Base-by-base conservation (phyloP, 1,140 invertebrate genomes). In the Paracyclopina nana region DNA sequence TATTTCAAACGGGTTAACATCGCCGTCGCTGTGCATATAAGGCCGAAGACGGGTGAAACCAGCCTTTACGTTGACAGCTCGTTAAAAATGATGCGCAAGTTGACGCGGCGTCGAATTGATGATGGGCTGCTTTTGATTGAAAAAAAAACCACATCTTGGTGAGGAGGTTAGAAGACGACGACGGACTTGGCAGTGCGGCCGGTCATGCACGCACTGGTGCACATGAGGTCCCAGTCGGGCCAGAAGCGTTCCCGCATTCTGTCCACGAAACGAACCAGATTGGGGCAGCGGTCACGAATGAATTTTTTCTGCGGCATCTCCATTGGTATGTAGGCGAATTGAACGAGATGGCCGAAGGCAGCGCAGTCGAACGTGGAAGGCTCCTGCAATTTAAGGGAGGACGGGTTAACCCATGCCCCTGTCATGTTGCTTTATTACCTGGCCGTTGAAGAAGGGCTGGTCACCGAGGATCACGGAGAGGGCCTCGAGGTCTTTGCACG, bases 371-470 rank as follows among this genome's bases (percentile, higher is more conserved):
- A 66, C 79, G 82, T 65, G 9, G 30, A 9, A 9, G 30, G 30
- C 30, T 9, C 14, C 9, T 31, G 14, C 30, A 9, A 9, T 31
- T 31, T 31, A n/a, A n/a, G n/a, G n/a, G n/a, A n/a, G n/a, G n/a
- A n/a, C n/a, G n/a, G n/a, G n/a, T n/a, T n/a, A n/a, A n/a, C n/a
- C n/a, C n/a, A n/a, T n/a, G n/a, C n/a, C n/a, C n/a, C n/a, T n/a
- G n/a, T n/a, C n/a, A n/a, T n/a, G n/a, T 20, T 45, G 18, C n/a
- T 26, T 45, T 5, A 46, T 14, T 16, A 44, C 50, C 53, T 55
- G 51, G 18, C 87, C 86, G 61, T 90, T 90, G 74, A 91, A 90
- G 74, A 86, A 94, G 8, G 80, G 79, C 63, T 87, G 88, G 60
- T 85, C 83, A 41, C 79, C 80, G 40, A 92, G 70, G 65, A 84